These are phyloP conservation scores for Lissocephala sabroskyi DNA, from an alignment of 2,888 invertebrate species.

Conservation along the genomic window DNA sequence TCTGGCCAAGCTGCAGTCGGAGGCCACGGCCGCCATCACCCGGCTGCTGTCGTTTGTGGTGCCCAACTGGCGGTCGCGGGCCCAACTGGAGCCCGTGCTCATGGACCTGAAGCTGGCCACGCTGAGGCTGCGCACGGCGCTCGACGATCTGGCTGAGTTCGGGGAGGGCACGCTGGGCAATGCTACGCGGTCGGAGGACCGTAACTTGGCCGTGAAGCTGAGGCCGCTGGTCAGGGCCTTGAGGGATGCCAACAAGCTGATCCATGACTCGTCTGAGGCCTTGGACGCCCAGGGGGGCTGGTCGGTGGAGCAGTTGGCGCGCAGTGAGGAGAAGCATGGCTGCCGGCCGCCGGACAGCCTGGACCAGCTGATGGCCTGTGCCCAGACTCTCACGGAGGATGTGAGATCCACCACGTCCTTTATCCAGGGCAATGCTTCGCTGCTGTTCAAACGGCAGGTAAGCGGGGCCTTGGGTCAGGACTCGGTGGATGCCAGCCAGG, in stretches of 20 bases:
- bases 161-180: conserved; percentile 91
- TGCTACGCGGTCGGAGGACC: conserved; percentile 86
- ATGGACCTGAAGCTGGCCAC: conserved; percentile 89
- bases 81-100: conserved; percentile 83
- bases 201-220: conserved; percentile 82
- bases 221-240: conserved; percentile 85
- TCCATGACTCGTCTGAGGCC: conserved; percentile 83
- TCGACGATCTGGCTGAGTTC: conserved; percentile 91
- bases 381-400: conserved; percentile 90
- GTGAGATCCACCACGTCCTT: conserved; percentile 91
- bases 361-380: conserved; percentile 90
- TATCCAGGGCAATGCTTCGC: conserved; percentile 88
- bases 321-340: conserved; percentile 71
- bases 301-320: conserved; percentile 80
- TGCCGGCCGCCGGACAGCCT: conserved; percentile 82
- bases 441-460: conserved; percentile 79
- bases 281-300: conserved; percentile 85
- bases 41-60: conserved; percentile 83
- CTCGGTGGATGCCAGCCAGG: neutral
- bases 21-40: conserved; percentile 87
- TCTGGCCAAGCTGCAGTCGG: conserved; percentile 82
- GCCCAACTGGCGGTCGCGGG: conserved; percentile 86
- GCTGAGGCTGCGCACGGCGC: conserved; percentile 82
- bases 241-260: conserved; percentile 84
- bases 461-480: conserved; percentile 18